Conservation (phyloP, 2,888 invertebrate species). For the Unio pictorum region DNA sequence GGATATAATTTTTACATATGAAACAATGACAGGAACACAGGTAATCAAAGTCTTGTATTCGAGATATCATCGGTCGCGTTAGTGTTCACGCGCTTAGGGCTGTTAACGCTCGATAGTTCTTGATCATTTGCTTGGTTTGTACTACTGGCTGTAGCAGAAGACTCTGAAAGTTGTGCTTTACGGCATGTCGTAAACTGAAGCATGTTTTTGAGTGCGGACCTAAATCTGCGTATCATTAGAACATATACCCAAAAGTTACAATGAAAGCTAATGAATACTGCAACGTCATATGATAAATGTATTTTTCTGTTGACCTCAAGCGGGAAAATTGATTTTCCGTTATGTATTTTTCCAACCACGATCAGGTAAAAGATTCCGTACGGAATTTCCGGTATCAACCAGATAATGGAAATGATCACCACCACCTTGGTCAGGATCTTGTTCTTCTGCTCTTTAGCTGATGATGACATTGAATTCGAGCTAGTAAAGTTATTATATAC, state of each 20-base stretch:
- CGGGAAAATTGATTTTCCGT: constrained; percentile 15
- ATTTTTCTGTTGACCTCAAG: constrained; percentile 19
- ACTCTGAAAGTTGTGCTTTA: not conserved
- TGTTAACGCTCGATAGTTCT: too few species aligned
- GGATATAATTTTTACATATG: too few species aligned
- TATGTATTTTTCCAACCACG: constrained; percentile 12
- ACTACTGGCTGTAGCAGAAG: too few species aligned
- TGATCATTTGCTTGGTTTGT: too few species aligned
- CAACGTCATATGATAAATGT: constrained; percentile 25
- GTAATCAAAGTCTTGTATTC: too few species aligned
- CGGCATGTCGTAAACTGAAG: constrained; percentile 15
- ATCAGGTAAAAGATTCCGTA: constrained; percentile 29
- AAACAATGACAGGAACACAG: too few species aligned
- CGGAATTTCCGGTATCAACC: constrained; percentile 29
- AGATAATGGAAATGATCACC: constrained; percentile 23
- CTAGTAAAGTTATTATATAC: not conserved
- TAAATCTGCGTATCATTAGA: constrained; percentile 18
- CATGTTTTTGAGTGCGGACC: constrained; percentile 14
- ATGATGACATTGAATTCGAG: not conserved
- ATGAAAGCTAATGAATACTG: constrained; percentile 25
- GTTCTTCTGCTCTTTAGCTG: constrained; percentile 1
- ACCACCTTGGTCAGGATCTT: constrained; percentile 20
- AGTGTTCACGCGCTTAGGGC: too few species aligned
- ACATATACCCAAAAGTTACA: constrained; percentile 37
- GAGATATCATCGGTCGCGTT: too few species aligned